Conservation (phyloP, 1,140 invertebrate genomes). For the Aethina tumida region DNA sequence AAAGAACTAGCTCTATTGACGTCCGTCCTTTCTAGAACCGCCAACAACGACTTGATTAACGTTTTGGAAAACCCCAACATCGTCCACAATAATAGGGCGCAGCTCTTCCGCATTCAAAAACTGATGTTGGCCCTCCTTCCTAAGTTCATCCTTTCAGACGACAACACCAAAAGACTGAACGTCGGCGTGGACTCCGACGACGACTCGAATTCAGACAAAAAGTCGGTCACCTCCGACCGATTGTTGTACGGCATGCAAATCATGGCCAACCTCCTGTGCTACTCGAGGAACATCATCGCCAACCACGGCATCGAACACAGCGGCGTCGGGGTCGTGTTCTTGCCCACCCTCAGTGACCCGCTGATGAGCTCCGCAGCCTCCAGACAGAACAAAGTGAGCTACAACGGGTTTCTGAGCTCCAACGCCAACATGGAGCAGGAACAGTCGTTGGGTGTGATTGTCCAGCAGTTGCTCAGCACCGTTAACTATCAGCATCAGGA, state of each 20-base stretch:
- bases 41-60: conserved; percentile 40
- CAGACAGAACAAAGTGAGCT: no score
- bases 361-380: conserved; percentile 16
- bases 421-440: conserved; percentile 27
- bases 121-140: conserved; percentile 61
- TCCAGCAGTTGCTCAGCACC: conserved; percentile 43
- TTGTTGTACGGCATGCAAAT: conserved; percentile 43
- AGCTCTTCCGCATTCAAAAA: conserved; percentile 52
- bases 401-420: no score
- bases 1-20: conserved; percentile 35
- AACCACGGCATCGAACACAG: conserved; percentile 42
- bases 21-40: conserved; percentile 59
- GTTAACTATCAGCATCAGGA: conserved; percentile 46
- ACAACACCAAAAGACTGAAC: conserved; percentile 15
- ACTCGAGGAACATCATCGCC: conserved; percentile 50
- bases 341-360: conserved; percentile 35
- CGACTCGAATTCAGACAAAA: conserved; percentile 9
- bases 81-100: conserved; percentile 43
- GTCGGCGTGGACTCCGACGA: conserved; percentile 6
- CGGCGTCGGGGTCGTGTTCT: conserved; percentile 39
- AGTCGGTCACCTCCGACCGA: conserved; percentile 28
- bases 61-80: conserved; percentile 37
- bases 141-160: conserved; percentile 47
- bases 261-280: conserved; percentile 56
- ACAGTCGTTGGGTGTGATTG: conserved; percentile 38